These are phyloP conservation scores for Proisotoma minuta DNA, from an alignment of 2,888 invertebrate genomes.

Conservation along the genomic window DNA sequence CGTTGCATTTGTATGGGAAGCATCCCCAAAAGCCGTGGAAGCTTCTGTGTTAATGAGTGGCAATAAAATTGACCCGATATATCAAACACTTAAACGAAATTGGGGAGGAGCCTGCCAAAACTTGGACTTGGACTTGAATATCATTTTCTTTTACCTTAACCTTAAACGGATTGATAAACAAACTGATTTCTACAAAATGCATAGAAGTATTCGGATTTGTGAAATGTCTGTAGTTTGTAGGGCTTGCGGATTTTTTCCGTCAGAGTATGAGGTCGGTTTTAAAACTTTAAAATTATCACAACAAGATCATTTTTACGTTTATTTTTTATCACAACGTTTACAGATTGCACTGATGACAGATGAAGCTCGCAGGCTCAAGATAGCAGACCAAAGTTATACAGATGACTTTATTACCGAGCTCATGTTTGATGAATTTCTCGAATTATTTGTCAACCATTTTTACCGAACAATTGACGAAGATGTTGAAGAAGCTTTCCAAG, in stretches of 20 bases:
- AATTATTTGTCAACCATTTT: conserved; percentile 43
- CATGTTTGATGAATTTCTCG: conserved; percentile 41
- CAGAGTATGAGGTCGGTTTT: conserved; percentile 44
- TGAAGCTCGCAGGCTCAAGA: conserved; percentile 35
- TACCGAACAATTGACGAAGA: conserved; percentile 27
- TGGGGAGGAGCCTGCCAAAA: conserved; percentile 39
- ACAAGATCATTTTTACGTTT: neutral
- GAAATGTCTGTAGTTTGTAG: conserved; percentile 42
- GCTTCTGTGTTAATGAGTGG: conserved; percentile 32
- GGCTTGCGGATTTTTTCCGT: conserved; percentile 44
- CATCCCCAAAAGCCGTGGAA: conserved; percentile 22
- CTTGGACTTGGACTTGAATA: conserved; percentile 38
- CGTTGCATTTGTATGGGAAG: conserved; percentile 34
- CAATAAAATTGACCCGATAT: conserved; percentile 33
- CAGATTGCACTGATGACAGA: conserved; percentile 42
- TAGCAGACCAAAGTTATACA: conserved; percentile 26
- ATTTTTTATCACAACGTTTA: neutral
- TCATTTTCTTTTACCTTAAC: conserved; percentile 42
- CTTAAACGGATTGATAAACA: conserved; percentile 34
- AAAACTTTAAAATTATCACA: neutral
- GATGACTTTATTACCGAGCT: conserved; percentile 32
- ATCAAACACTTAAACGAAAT: conserved; percentile 29
- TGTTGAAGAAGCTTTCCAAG: conserved; percentile 33
- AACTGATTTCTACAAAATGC: conserved; percentile 36
- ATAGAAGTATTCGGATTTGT: conserved; percentile 35